Conservation (phyloP, 2,113 vertebrate genomes). For the Muntiacus muntjak region DNA sequence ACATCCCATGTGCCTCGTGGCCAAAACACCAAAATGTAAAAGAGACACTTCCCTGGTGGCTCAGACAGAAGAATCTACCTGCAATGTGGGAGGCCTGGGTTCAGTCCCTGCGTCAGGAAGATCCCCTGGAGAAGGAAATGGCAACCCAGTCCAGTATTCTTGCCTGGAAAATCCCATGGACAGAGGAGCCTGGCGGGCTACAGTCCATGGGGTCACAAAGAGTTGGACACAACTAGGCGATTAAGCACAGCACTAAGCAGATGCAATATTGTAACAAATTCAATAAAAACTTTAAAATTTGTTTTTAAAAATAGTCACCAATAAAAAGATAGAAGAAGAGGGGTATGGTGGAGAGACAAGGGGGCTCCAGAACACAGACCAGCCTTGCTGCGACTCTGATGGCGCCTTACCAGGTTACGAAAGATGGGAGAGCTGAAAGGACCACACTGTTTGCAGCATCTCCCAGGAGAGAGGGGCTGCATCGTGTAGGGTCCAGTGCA, state of each 20-base stretch:
- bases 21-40: neutral
- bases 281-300: neutral
- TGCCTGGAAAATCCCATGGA: neutral
- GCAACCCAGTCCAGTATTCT: neutral
- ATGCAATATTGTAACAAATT: neutral
- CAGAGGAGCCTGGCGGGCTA: neutral
- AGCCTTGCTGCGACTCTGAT: neutral
- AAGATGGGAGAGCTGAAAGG: neutral
- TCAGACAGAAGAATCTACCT: neutral
- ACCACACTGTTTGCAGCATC: neutral
- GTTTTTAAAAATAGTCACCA: neutral
- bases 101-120: accelerated
- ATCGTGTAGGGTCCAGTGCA: neutral
- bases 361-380: neutral
- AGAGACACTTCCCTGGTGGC: neutral
- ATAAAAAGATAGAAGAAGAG: neutral
- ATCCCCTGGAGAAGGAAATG: neutral
- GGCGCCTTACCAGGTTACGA: neutral
- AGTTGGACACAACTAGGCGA: neutral
- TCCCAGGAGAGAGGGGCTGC: neutral
- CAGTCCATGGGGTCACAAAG: neutral
- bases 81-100: neutral
- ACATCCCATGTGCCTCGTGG: neutral
- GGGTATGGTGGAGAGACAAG: neutral
- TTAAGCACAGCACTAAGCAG: neutral